Evolutionary conservation across 1,140 invertebrate genomes (phyloP).

Genomic region (Acromyrmex heyeri): DNA sequence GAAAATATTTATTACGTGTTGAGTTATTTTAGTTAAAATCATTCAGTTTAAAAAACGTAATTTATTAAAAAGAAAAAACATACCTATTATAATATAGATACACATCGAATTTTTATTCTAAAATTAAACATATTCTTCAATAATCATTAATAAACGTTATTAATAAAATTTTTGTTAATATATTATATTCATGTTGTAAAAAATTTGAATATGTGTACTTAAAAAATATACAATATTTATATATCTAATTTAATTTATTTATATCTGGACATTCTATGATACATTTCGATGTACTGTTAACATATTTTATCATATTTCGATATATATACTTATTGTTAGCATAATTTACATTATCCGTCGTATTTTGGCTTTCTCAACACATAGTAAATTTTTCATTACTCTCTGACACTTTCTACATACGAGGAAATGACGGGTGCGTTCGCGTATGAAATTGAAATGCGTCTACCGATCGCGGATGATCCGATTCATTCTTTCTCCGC

Average conservation of each 20-base stretch:
- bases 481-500: conserved; percentile 69
- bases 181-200: neutral
- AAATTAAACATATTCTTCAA: neutral
- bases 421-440: conserved; percentile 75
- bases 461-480: conserved; percentile 70
- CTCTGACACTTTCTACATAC: conserved; percentile 73
- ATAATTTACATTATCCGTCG: conserved; percentile 17
- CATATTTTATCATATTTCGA: neutral
- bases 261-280: neutral
- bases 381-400: conserved; percentile 80
- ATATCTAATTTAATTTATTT: neutral
- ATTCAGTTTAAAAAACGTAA: neutral
- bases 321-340: too few relatives aligned
- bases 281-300: neutral
- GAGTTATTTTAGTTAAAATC: neutral
- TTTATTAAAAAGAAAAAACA: neutral
- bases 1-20: neutral
- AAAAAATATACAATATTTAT: neutral
- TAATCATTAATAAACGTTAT: neutral
- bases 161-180: conserved; percentile 1
- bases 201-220: neutral
- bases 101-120: neutral
- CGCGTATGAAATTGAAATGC: conserved; percentile 80
- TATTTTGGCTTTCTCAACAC: conserved; percentile 37
- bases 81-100: too few relatives aligned